Evolutionary conservation across 2,797 vertebrate species (phyloP).

Genomic region (Streptopelia turtur): DNA sequence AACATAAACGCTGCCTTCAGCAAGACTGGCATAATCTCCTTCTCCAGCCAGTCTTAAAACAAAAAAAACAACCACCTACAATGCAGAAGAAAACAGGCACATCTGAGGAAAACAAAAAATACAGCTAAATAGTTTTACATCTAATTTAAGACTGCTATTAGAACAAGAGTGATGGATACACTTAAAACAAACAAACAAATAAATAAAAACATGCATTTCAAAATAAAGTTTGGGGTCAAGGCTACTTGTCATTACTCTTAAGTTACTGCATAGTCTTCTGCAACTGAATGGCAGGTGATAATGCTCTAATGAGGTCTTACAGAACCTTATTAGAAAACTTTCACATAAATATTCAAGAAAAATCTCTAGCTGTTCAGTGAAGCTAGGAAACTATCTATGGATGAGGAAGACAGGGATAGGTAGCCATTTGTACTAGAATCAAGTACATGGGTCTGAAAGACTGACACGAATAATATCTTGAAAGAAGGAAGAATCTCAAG

Average conservation of each 20-base stretch:
- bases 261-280: background rate
- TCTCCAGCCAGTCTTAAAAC: background rate
- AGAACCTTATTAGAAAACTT: background rate
- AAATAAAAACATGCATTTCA: background rate
- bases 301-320: rapidly evolving
- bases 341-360: background rate
- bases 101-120: background rate
- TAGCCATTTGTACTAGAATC: background rate
- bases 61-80: background rate
- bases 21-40: background rate
- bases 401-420: background rate
- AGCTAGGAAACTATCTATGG: background rate
- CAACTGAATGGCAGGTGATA: background rate
- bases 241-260: background rate
- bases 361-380: background rate
- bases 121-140: background rate
- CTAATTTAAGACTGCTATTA: background rate
- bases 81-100: background rate
- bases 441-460: background rate
- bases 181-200: too few relatives aligned
- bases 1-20: background rate
- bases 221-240: background rate
- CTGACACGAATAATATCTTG: background rate
- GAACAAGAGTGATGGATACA: background rate
- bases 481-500: background rate